Percentiles rank a stretch among this genome's conserved stretches.
These are phyloP conservation scores for Alviniconcha marisindica DNA, from an alignment of 1,140 invertebrate genomes.

Conservation along the genomic window DNA sequence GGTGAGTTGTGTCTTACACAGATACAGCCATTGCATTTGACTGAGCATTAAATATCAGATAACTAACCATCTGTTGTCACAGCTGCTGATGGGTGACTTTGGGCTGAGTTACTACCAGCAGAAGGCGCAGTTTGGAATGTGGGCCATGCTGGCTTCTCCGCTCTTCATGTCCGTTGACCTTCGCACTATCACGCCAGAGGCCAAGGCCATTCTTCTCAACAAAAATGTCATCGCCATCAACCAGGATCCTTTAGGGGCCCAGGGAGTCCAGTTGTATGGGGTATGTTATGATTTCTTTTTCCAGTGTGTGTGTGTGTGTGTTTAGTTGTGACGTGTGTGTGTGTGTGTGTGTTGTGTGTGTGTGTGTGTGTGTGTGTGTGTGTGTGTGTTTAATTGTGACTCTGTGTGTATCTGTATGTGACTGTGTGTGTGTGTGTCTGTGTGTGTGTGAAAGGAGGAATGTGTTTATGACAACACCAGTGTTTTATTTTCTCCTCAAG, in stretches of 20 bases:
- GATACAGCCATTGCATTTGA: too few species aligned
- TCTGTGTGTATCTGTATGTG: too few species aligned
- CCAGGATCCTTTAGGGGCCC: constrained; percentile 95
- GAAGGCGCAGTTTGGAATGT: constrained; percentile 97
- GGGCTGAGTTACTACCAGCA: constrained; percentile 96
- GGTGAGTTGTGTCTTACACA: too few species aligned
- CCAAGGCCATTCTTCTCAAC: constrained; percentile 95
- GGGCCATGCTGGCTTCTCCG: constrained; percentile 97
- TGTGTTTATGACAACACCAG: too few species aligned
- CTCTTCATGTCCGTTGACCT: constrained; percentile 98
- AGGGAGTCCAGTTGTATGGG: constrained; percentile 77
- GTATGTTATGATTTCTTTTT: constrained; percentile 12
- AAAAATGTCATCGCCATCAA: constrained; percentile 96
- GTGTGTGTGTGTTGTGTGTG: neutral
- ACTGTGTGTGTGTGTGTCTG: constrained; percentile 3
- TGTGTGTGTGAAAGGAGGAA: neutral
- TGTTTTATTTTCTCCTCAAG: too few species aligned
- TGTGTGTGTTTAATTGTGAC: too few species aligned
- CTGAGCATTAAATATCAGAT: too few species aligned
- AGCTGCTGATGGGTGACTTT: constrained; percentile 97
- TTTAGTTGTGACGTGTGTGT: neutral
- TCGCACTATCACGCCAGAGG: constrained; percentile 90
- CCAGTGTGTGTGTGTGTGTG: too few species aligned
- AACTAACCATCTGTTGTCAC: too few species aligned
- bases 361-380: too few species aligned